These are phyloP conservation scores for Cyclophora albipunctata DNA, from an alignment of 2,888 invertebrate species.

Conservation along the genomic window DNA sequence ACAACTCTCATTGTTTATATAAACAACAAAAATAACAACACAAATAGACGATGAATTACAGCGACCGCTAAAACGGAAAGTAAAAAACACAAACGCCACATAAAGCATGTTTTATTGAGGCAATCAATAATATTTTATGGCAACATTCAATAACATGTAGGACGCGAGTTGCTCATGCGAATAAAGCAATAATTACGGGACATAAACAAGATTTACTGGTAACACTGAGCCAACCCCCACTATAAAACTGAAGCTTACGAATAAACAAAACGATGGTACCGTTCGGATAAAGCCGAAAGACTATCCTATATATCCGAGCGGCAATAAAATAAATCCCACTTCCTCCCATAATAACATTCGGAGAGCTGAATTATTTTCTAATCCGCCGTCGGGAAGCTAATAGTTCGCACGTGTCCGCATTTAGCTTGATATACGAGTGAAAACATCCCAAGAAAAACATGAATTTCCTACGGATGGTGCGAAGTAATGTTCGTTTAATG, in stretches of 20 bases:
- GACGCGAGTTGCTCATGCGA: constrained; percentile 55
- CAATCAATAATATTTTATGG: constrained; percentile 71
- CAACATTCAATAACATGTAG: constrained; percentile 67
- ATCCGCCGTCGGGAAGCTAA: constrained; percentile 68
- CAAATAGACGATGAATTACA: constrained; percentile 35
- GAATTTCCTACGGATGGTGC: constrained; percentile 54
- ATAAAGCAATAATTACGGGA: constrained; percentile 68
- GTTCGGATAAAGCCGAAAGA: constrained; percentile 63
- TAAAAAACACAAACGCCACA: constrained; percentile 43
- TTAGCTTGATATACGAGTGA: constrained; percentile 60
- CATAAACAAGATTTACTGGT: constrained; percentile 67
- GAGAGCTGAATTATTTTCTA: constrained; percentile 73
- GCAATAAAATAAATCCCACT: constrained; percentile 72
- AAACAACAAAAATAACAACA: constrained; percentile 14
- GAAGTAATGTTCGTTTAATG: constrained; percentile 63
- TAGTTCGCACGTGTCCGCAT: constrained; percentile 71
- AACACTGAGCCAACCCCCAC: constrained; percentile 40
- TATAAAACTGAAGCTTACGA: constrained; percentile 57
- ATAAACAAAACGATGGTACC: constrained; percentile 62
- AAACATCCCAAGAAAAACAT: constrained; percentile 72
- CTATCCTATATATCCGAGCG: constrained; percentile 57
- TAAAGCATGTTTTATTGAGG: constrained; percentile 63
- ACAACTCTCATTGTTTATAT: not conserved
- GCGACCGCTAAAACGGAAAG: constrained; percentile 45
- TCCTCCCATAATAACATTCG: constrained; percentile 70